Conservation (phyloP, 2,888 invertebrate species). For the Leucophenga montana region DNA sequence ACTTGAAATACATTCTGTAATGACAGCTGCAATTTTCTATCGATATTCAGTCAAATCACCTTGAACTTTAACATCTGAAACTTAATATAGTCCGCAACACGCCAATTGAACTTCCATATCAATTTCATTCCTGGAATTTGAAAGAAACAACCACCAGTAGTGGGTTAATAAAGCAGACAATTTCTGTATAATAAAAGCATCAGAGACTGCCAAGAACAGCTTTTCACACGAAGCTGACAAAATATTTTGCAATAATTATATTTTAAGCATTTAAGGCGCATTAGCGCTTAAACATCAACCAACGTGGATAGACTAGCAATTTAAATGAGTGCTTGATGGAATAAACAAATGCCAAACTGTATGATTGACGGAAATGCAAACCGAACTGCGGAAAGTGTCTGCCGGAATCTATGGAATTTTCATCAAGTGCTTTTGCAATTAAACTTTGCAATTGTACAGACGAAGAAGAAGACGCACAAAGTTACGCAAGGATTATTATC, state of each 20-base stretch:
- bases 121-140: no score
- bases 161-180: background rate
- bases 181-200: background rate
- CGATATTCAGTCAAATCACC: no score
- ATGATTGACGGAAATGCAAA: background rate
- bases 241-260: conserved; percentile 57
- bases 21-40: no score
- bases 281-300: background rate
- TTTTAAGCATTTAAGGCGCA: conserved; percentile 26
- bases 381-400: background rate
- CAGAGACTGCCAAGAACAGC: background rate
- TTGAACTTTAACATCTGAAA: no score
- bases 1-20: no score
- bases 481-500: background rate
- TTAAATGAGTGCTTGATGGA: no score
- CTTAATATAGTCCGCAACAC: no score
- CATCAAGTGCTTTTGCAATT: conserved; percentile 50
- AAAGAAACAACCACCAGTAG: no score
- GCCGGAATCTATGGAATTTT: background rate
- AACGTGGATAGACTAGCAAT: no score
- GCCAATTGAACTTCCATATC: no score
- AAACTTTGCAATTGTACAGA: conserved; percentile 44
- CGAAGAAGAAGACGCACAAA: background rate
- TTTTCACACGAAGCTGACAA: conserved; percentile 46
- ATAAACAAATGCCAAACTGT: background rate